Evolutionary conservation across 2,113 vertebrate genomes (phyloP), one percentile per base, ranked within the genome.

Genomic region (Hepsetus odoe): DNA sequence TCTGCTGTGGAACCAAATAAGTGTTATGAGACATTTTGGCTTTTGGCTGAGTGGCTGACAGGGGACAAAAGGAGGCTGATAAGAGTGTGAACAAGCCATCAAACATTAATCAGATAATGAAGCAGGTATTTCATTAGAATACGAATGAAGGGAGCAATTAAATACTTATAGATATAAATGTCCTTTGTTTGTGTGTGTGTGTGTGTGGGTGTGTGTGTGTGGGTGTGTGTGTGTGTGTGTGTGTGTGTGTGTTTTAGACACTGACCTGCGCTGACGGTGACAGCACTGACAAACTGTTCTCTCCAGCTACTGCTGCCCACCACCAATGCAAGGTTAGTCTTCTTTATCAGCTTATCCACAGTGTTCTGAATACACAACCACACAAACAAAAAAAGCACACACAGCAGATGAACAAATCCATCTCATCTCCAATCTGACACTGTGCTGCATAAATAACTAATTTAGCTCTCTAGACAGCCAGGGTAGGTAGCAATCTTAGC

Each of bases 301-400:
- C 93, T 90, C 94, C 94, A 95, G 87, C 93, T 94, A 86, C 93
- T 93, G 90, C 93, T 95, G 51, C 94, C 93, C 84, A 95, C 94
- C 76, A 94, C 94, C 85, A 95, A 87, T 32, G 94, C 93, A 85
- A 95, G 88, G 86, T 94, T 95, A 0, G 94, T 94, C 90, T 95
- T 95, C 87, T 95, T 95, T 58, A 95, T 95, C 85, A 95, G 88
- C 86, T 95, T 95, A 85, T 95, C 94, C 82, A 95, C 94, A 0
- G 93, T 95, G 88, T 90, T 95, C 94, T 95, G 58, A 73, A 58
- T 42, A 76, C 56, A 83, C 59, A 74, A 42, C 66, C 59, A 79
- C 24, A 79, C 18, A 70, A 35, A 75, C 46, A 79, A 56, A 81
- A 28, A 72, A 51, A 74, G 5, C 28, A 55, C 28, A 74, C 12